Base-by-base conservation (phyloP, 2,888 invertebrate genomes). In the Melangyna quadrimaculata region DNA sequence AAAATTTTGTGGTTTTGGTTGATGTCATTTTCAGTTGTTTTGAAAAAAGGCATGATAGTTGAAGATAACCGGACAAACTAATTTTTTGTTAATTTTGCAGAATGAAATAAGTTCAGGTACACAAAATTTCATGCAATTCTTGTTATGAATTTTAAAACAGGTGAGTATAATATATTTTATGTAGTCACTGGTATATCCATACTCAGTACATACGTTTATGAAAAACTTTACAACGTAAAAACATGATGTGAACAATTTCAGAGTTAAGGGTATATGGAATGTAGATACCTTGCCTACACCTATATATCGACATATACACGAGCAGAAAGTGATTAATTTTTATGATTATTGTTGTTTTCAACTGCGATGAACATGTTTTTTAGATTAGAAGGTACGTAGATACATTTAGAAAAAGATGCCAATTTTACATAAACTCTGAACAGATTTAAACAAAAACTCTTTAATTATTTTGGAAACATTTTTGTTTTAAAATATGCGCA, bases 11-110 rank as follows among this genome's bases (percentile, higher is more conserved):
- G 65, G 65, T 45, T 65, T 32, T 17, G 12, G 29, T 45, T 45
- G 7, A 45, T 63, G 61, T 63, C 63, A 29, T 29, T 63, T 63
- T 37, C 63, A 29, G 43, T 84, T 73, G 57, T 83, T 79, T 79
- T 22, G 10, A 14, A 32, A 73, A 69, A 27, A 57, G 37, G 32
- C 51, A 55, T 27, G 45, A 24, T 35, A 40, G 22, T 43, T 55
- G 22, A 29, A 10, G 29, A 8, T 40, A 4, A 37, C 37, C 4
- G 37, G 37, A 37, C 2, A 14, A 4, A 2, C n/a, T 37, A n/a
- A n/a, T 14, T 37, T 37, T 37, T 37, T 14, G 1, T 14, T 14
- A 14, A 14, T n/a, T n/a, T 17, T 43, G 43, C 43, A 8, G 8
- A 17, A 43, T 2, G 3, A 43, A 43, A 17, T 8, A 7, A 40